Evolutionary conservation across 2,113 vertebrate genomes (phyloP).

Genomic region (Chlorocebus sabaeus): DNA sequence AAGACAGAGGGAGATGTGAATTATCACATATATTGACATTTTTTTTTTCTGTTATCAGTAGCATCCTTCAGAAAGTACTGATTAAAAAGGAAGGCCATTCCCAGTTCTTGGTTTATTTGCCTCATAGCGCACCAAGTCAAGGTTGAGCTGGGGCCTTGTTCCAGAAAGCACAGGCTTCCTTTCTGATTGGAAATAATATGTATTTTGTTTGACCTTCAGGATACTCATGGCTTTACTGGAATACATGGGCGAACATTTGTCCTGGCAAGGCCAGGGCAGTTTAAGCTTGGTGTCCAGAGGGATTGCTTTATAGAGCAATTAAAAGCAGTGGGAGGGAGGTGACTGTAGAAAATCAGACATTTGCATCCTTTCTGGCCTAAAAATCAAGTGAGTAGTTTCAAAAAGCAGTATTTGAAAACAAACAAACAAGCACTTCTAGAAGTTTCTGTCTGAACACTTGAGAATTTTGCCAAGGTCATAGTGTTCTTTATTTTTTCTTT

Average conservation of each 20-base stretch:
- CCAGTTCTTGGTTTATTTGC: neutral
- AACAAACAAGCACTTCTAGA: conserved; percentile 20
- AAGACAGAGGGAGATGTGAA: neutral
- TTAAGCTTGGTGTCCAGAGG: conserved; percentile 20
- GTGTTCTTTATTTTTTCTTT: conserved; percentile 29
- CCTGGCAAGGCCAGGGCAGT: conserved; percentile 36
- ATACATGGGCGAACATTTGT: conserved; percentile 40
- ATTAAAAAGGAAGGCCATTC: conserved; percentile 43
- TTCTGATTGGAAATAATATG: conserved; percentile 72
- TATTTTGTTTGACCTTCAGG: conserved; percentile 74
- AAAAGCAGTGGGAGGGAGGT: conserved; percentile 27
- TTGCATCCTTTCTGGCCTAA: conserved; percentile 56
- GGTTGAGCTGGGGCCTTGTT: conserved; percentile 53
- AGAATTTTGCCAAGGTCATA: conserved; percentile 51
- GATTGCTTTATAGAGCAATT: neutral
- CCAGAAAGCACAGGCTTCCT: conserved; percentile 74
- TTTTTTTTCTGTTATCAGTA: conserved; percentile 15
- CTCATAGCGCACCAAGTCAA: conserved; percentile 15
- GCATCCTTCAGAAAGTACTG: conserved; percentile 55
- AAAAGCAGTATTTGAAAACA: conserved; percentile 34
- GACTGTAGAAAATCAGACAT: conserved; percentile 17
- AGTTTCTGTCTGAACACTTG: conserved; percentile 59
- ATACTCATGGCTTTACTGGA: conserved; percentile 63
- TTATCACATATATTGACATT: neutral
- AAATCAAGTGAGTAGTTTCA: conserved; percentile 52